Percentiles rank a stretch among this genome's conserved stretches.
Conservation (phyloP, 2,113 vertebrate genomes). For the Callocephalon fimbriatum region DNA sequence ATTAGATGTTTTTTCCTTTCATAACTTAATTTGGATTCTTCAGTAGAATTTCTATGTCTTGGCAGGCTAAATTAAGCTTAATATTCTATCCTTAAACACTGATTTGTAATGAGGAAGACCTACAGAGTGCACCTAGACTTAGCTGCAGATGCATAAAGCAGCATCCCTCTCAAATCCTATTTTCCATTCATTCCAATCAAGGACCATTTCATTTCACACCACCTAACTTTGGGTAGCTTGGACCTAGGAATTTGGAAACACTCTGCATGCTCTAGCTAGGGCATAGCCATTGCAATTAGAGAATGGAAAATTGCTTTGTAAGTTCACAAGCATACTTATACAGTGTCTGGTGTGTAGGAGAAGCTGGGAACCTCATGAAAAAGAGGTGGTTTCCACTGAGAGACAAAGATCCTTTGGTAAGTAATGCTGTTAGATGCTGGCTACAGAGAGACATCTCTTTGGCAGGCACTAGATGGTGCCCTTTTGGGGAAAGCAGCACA, state of each 20-base stretch:
- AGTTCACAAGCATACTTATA: not conserved
- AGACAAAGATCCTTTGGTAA: not conserved
- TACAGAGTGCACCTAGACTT: not conserved
- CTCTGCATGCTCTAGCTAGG: not conserved
- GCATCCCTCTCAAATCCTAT: not conserved
- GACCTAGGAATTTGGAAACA: not conserved
- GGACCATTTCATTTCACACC: not conserved
- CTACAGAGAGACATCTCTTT: not conserved
- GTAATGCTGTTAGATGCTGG: not conserved
- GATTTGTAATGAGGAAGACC: not conserved
- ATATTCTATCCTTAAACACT: not conserved
- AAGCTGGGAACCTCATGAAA: not conserved
- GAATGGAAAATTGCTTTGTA: not conserved
- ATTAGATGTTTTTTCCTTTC: not conserved
- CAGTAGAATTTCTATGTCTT: not conserved
- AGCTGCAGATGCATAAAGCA: not conserved
- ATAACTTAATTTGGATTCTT: not conserved
- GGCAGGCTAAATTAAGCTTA: not conserved
- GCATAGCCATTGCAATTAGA: not conserved
- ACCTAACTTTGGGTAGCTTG: not conserved
- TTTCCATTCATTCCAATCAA: not conserved
- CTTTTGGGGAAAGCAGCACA: rapidly evolving
- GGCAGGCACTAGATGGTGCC: not conserved
- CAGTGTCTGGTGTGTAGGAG: not conserved
- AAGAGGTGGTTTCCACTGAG: not conserved